Evolutionary conservation across 92 coral and sea anemone genomes (phyloP).

Genomic region (Palythoa grandis): DNA sequence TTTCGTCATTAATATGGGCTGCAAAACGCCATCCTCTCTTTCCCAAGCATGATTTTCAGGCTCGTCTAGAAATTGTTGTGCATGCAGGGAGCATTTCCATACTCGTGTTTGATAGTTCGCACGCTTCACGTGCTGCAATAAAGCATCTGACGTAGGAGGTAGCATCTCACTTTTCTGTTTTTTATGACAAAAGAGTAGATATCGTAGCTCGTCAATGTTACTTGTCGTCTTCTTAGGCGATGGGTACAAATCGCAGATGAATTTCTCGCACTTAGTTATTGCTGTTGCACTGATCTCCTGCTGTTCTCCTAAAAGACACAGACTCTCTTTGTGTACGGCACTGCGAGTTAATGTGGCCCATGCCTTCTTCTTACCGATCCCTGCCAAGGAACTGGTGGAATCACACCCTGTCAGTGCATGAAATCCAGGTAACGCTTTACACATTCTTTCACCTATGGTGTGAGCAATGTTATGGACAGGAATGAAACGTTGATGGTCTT

Average conservation of each 20-base stretch:
- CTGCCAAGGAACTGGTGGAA: constrained; percentile 10
- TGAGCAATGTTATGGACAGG: not conserved
- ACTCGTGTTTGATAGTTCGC: too few species aligned
- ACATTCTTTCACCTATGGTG: constrained; percentile 1
- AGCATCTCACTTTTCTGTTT: too few species aligned
- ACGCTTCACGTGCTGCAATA: too few species aligned
- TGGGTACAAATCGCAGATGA: not conserved
- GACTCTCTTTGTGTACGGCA: constrained; percentile 1
- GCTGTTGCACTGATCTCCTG: not conserved
- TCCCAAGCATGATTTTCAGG: too few species aligned
- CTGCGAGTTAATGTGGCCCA: constrained; percentile 9
- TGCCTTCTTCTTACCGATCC: constrained; percentile 6
- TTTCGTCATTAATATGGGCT: too few species aligned
- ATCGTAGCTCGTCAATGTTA: too few species aligned
- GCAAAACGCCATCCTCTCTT: too few species aligned
- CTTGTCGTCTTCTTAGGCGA: too few species aligned
- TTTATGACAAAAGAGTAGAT: too few species aligned
- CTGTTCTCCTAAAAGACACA: not conserved
- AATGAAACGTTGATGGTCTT: not conserved
- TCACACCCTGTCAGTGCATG: constrained; percentile 15
- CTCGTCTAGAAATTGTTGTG: too few species aligned
- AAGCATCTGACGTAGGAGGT: too few species aligned
- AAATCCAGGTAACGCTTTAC: constrained; percentile 4
- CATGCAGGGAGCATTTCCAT: too few species aligned
- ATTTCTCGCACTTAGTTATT: not conserved